phyloP scores from a whole-genome alignment of 1,140 invertebrate species.

The Ips typographus region DNA sequence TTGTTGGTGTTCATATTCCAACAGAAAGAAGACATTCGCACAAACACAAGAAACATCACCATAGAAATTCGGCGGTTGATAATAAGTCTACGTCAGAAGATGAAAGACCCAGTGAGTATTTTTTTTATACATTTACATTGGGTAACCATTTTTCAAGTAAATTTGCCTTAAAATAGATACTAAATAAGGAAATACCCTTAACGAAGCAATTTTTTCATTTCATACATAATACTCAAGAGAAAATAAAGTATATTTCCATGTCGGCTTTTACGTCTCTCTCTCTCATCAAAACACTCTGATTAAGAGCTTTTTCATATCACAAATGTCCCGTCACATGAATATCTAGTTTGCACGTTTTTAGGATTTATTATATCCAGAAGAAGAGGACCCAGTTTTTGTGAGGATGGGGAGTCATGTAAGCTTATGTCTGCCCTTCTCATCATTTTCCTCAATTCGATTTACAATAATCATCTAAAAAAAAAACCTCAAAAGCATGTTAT shows the following conservation, averaged over 20 bases:
- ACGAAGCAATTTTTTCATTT: too few relatives aligned
- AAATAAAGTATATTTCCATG: too few relatives aligned
- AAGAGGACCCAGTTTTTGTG: conserved; percentile 59
- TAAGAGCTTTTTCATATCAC: too few relatives aligned
- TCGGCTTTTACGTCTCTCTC: too few relatives aligned
- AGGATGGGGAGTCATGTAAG: conserved; percentile 63
- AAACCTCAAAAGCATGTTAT: too few relatives aligned
- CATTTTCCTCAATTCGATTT: background rate
- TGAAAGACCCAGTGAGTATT: conserved; percentile 64
- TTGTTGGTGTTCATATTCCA: conserved; percentile 84
- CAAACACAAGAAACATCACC: conserved; percentile 76
- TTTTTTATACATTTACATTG: too few relatives aligned
- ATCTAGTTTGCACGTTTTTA: conserved; percentile 29
- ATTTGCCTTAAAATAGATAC: too few relatives aligned
- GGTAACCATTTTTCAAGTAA: too few relatives aligned
- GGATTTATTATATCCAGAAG: conserved; percentile 53
- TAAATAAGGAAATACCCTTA: too few relatives aligned
- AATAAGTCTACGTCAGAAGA: conserved; percentile 54
- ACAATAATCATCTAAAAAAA: too few relatives aligned
- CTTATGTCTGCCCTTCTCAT: conserved; percentile 9
- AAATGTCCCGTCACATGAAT: background rate
- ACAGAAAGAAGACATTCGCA: conserved; percentile 72
- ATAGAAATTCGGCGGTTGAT: conserved; percentile 55
- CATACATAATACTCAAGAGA: too few relatives aligned
- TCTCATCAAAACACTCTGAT: too few relatives aligned